Percentiles rank a stretch among this genome's conserved stretches.
Evolutionary conservation across 2,797 vertebrate species (phyloP).

Genomic region (Tapera naevia): DNA sequence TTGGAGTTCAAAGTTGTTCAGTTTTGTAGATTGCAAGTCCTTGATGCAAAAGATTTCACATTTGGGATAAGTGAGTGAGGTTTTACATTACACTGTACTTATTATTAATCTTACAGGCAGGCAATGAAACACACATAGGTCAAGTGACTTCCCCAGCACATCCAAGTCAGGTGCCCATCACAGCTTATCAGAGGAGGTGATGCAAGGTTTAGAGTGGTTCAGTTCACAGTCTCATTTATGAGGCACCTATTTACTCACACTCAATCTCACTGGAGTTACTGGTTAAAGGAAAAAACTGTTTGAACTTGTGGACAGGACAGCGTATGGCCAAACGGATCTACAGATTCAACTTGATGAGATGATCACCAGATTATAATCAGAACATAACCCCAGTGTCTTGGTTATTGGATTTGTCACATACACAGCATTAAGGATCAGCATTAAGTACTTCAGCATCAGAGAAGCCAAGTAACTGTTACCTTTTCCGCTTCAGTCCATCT

Average conservation of each 20-base stretch:
- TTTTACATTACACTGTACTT: not conserved
- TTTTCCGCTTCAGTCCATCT: constrained; percentile 80
- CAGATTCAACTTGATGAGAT: not conserved
- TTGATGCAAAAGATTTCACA: not conserved
- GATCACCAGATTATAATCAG: not conserved
- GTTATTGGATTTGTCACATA: not conserved
- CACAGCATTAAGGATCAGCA: not conserved
- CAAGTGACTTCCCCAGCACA: not conserved
- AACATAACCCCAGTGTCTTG: not conserved
- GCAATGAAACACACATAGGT: not conserved
- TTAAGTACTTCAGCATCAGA: not conserved
- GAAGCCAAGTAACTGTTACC: constrained; percentile 56
- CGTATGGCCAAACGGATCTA: not conserved
- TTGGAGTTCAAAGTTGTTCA: not conserved
- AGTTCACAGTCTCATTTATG: not conserved
- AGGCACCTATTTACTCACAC: not conserved
- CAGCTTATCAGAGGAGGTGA: not conserved
- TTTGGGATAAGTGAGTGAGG: not conserved
- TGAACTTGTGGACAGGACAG: not conserved
- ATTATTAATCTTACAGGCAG: not conserved
- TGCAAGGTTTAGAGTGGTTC: not conserved
- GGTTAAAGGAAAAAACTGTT: not conserved
- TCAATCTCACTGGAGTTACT: not conserved
- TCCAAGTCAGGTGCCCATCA: not conserved
- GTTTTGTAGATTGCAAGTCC: not conserved